Base-by-base conservation (phyloP, 1,140 invertebrate genomes). In the Rhagoletis pomonella region DNA sequence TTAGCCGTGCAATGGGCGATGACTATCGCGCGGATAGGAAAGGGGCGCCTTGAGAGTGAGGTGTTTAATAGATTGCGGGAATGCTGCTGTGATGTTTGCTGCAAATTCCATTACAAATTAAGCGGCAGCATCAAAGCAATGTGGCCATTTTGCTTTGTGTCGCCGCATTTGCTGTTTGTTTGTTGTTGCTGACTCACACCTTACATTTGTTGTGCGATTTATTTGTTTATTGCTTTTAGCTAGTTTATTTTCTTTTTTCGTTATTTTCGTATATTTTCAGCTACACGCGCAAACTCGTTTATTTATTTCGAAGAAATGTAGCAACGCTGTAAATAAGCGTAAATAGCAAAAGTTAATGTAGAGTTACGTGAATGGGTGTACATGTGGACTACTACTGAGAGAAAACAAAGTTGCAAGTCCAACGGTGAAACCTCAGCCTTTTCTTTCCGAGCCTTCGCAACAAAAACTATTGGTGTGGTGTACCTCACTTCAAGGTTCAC, bases 301-400 rank as follows among this genome's bases (percentile, higher is more conserved):
- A 67, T 67, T 67, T 67, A 19, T 42, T 39, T 73, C n/a, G 44
- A 47, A 73, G 17, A 39, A 73, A 73, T 73, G 69, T 73, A n/a
- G 42, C 39, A 73, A 73, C 44, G 47, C 42, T 47, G 7, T 44
- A 69, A 69, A 69, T 69, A 44, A 12, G 39, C 67, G 10, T 73
- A 73, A 73, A 50, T 47, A 73, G 69, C 69, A 73, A 73, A 62
- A 73, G 69, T 73, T 73, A 73, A 73, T 73, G 69, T 73, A 73
- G 47, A 73, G 69, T 73, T 73, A 73, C 44, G 17, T 44, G 69
- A 47, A 73, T n/a, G 17, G 6, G 17, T 73, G 29, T 47, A 42
- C 42, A 47, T 5, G 5, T 14, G 42, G 42, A 73, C 44, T 42
- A 73, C 44, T 42, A 47, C 42, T 47, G 42, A 14, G 60, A 17